Conservation (phyloP, 1,140 invertebrate species). For the Drosophila chauvacae region DNA sequence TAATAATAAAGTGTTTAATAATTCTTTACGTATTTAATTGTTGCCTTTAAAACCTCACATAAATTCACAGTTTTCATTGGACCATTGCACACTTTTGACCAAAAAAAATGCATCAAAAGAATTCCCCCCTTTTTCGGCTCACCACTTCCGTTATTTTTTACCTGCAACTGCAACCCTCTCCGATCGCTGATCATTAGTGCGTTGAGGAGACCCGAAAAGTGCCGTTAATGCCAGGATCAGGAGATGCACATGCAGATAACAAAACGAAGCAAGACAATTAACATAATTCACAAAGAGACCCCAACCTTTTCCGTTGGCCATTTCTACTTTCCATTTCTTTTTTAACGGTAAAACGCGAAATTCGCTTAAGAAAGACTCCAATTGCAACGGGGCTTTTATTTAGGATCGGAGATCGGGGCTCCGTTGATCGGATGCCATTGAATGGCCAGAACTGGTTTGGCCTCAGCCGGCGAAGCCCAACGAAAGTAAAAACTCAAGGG, state of each 20-base stretch:
- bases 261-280: slow-evolving; percentile 67
- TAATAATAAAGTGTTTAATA: background rate
- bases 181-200: slow-evolving; percentile 32
- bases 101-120: background rate
- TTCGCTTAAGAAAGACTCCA: slow-evolving; percentile 50
- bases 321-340: slow-evolving; percentile 77
- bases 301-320: slow-evolving; percentile 29
- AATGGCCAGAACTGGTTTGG: slow-evolving; percentile 64
- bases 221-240: slow-evolving; percentile 66
- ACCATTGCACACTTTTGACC: background rate
- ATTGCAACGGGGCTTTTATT: slow-evolving; percentile 38
- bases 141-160: slow-evolving; percentile 19
- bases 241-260: slow-evolving; percentile 38
- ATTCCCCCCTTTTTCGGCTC: slow-evolving; percentile 18
- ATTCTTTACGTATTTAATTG: background rate
- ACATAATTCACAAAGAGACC: slow-evolving; percentile 67
- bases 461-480: slow-evolving; percentile 35
- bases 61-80: background rate
- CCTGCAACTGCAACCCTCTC: slow-evolving; percentile 5
- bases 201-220: slow-evolving; percentile 31
- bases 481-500: slow-evolving; percentile 84
- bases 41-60: background rate
- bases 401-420: slow-evolving; percentile 15
- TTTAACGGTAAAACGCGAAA: slow-evolving; percentile 75
- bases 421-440: slow-evolving; percentile 43